Base-by-base conservation (phyloP, 2,113 vertebrate genomes). In the Atrichornis clamosus region DNA sequence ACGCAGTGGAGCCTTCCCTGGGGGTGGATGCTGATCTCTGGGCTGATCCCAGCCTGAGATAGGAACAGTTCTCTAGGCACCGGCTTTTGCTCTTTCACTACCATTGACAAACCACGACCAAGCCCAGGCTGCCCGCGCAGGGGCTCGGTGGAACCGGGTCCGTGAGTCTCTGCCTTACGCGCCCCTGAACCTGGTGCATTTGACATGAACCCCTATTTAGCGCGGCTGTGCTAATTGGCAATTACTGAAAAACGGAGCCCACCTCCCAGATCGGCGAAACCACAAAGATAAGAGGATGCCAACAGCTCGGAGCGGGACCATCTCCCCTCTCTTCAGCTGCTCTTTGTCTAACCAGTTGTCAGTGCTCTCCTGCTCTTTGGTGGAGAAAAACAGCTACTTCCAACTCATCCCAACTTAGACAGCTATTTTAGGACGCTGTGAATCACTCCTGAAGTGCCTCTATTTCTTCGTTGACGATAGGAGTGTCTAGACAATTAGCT, bases 401-500 rank as follows among this genome's bases (percentile, higher is more conserved):
- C 41, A 92, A 35, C 22, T 63, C 47, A 92, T 42, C 58, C 49
- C 85, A 73, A 5, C 1, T 88, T 69, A 94, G 63, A 37, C 21
- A 64, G 21, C 85, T 95, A 62, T 91, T 94, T 92, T 69, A 64
- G 70, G 88, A 80, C 20, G 26, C n/a, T 37, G 77, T 90, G 87
- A 90, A 93, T 94, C 95, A 94, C 28, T 42, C n/a, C 37, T 73
- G 55, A 95, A 92, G 41, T 53, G 50, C 75, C 85, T 93, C 67
- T 41, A 5, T 53, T 85, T 83, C 82, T 91, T 73, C 30, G 1
- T 4, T 69, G 78, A 27, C 1, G 13, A 76, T 41, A 76, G 27
- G 28, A 28, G 5, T 26, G 67, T 80, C 87, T 85, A 95, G 87
- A 94, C 90, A 93, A 87, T 94, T 83, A 95, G 58, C 46, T 85